These are phyloP conservation scores for Knipowitschia caucasica DNA, from an alignment of 2,797 vertebrate genomes.

Conservation along the genomic window DNA sequence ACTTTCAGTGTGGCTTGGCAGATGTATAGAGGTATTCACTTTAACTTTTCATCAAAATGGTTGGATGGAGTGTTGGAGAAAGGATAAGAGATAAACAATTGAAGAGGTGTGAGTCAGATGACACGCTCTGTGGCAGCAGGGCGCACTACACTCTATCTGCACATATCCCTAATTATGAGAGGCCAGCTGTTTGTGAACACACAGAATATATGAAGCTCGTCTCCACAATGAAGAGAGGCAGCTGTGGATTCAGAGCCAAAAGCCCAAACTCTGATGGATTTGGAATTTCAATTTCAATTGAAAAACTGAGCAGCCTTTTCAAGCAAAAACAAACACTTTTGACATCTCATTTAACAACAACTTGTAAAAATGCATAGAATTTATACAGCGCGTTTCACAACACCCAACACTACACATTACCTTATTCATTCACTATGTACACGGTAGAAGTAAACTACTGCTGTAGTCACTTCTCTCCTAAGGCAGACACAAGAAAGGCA, in stretches of 20 bases:
- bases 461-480: too few relatives aligned
- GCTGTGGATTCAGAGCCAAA: constrained; percentile 7
- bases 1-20: constrained; percentile 13
- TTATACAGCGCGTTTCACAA: too few relatives aligned
- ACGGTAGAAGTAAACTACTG: too few relatives aligned
- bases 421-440: too few relatives aligned
- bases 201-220: constrained; percentile 16
- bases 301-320: not conserved
- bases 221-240: constrained; percentile 16
- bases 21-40: constrained; percentile 34
- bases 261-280: constrained; percentile 1
- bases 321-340: not conserved
- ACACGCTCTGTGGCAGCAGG: constrained; percentile 9
- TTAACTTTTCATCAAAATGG: constrained; percentile 30
- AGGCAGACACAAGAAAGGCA: too few relatives aligned
- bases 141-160: constrained; percentile 15
- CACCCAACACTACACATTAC: too few relatives aligned
- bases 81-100: constrained; percentile 27
- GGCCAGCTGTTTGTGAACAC: not conserved
- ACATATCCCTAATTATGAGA: constrained; percentile 9
- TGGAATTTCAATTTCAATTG: constrained; percentile 10
- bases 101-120: constrained; percentile 18
- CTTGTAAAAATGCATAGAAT: too few relatives aligned
- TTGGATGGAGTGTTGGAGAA: constrained; percentile 3
- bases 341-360: not conserved